These are phyloP conservation scores for Philotrypesis tridentata DNA, from an alignment of 1,140 invertebrate genomes.

Conservation along the genomic window DNA sequence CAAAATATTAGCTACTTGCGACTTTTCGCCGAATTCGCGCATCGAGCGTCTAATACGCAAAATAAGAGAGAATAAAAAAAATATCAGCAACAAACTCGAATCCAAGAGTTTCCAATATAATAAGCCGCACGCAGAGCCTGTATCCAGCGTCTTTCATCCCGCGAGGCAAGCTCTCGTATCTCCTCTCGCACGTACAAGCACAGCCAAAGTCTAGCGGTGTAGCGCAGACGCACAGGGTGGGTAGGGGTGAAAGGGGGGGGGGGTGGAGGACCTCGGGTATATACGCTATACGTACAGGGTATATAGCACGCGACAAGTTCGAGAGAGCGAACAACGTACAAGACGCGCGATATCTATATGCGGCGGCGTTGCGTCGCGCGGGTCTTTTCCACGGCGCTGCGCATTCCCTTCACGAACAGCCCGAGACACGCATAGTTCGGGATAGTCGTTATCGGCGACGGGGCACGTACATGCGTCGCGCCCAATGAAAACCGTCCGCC, in stretches of 20 bases:
- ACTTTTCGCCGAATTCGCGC: no score
- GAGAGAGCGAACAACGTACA: background rate
- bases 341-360: background rate
- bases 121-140: background rate
- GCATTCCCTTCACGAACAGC: background rate
- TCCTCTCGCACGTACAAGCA: background rate
- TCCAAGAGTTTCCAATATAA: no score
- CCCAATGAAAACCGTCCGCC: constrained; percentile 2
- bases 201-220: no score
- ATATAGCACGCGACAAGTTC: background rate
- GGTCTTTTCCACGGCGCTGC: background rate
- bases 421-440: constrained; percentile 9
- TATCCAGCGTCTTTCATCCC: background rate
- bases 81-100: no score
- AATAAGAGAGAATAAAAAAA: no score
- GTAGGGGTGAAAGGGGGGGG: no score
- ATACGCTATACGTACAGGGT: background rate
- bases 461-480: background rate
- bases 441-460: constrained; percentile 12
- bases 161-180: no score
- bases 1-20: no score
- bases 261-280: no score
- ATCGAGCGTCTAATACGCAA: no score
- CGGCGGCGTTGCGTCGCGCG: background rate
- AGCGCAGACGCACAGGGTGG: no score